Conservation (phyloP, 2,113 vertebrate species). For the Synchiropus splendidus region DNA sequence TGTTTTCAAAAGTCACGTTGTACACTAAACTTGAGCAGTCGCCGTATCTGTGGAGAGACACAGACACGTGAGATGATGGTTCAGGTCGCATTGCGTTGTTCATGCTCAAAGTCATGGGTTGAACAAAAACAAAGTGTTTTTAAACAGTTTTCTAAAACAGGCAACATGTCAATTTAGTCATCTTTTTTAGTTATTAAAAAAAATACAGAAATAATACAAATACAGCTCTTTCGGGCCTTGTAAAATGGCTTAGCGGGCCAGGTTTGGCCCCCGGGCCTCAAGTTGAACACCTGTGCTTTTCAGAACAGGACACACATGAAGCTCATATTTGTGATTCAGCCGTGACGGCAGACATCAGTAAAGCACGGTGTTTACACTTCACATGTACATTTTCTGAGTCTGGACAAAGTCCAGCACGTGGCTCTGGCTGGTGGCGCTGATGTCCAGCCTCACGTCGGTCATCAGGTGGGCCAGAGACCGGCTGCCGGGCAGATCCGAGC, state of each 20-base stretch:
- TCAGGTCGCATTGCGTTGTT: too few species aligned
- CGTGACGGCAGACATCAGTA: too few species aligned
- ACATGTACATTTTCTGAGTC: constrained; percentile 45
- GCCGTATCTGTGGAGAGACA: constrained; percentile 14
- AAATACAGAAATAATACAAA: too few species aligned
- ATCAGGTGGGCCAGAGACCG: constrained; percentile 38
- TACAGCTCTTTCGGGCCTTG: too few species aligned
- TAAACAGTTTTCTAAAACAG: neutral
- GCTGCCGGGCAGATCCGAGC: constrained; percentile 49
- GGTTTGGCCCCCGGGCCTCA: too few species aligned
- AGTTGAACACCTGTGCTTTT: too few species aligned
- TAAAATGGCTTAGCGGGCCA: too few species aligned
- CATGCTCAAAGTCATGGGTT: too few species aligned
- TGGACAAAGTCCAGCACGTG: constrained; percentile 38
- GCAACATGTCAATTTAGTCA: neutral
- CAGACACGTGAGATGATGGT: neutral
- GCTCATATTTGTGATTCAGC: too few species aligned
- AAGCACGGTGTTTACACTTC: too few species aligned
- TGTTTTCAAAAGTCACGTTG: constrained; percentile 49
- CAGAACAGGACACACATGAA: too few species aligned
- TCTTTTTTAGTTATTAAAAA: too few species aligned
- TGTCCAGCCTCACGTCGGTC: constrained; percentile 27
- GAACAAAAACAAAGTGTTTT: neutral
- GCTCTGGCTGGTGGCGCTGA: constrained; percentile 24
- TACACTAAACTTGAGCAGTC: constrained; percentile 27